Evolutionary conservation across 2,113 vertebrate species (phyloP).

Genomic region (Aplodontia rufa): DNA sequence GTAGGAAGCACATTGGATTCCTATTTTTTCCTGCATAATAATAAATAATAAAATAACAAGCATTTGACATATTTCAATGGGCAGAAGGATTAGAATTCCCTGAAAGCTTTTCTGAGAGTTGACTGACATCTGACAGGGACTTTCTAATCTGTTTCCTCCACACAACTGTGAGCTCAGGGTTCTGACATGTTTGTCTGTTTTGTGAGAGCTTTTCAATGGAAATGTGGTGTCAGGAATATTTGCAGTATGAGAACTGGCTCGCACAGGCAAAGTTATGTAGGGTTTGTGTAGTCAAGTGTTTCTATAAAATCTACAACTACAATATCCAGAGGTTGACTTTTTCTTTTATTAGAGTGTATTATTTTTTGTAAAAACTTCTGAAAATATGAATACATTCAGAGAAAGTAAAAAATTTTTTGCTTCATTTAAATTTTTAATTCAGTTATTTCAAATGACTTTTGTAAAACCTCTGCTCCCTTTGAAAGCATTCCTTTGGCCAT

Average conservation of each 20-base stretch:
- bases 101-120: not conserved
- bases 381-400: not conserved
- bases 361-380: not conserved
- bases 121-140: slow-evolving; percentile 42
- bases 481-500: not conserved
- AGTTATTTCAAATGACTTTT: slow-evolving; percentile 6
- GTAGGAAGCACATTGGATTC: not conserved
- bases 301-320: not conserved
- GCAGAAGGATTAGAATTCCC: not conserved
- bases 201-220: slow-evolving; percentile 34
- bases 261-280: slow-evolving; percentile 54
- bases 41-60: not conserved
- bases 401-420: not conserved
- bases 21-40: not conserved
- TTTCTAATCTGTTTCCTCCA: slow-evolving; percentile 56
- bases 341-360: not conserved
- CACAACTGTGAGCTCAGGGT: slow-evolving; percentile 44
- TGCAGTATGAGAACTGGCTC: not conserved
- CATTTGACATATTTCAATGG: not conserved
- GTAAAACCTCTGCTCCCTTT: not conserved
- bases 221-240: slow-evolving; percentile 63
- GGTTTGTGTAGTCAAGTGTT: not conserved
- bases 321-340: not conserved
- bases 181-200: slow-evolving; percentile 67
- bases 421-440: slow-evolving; percentile 3